Conservation (phyloP, 1,140 invertebrate genomes). For the Galleria mellonella region DNA sequence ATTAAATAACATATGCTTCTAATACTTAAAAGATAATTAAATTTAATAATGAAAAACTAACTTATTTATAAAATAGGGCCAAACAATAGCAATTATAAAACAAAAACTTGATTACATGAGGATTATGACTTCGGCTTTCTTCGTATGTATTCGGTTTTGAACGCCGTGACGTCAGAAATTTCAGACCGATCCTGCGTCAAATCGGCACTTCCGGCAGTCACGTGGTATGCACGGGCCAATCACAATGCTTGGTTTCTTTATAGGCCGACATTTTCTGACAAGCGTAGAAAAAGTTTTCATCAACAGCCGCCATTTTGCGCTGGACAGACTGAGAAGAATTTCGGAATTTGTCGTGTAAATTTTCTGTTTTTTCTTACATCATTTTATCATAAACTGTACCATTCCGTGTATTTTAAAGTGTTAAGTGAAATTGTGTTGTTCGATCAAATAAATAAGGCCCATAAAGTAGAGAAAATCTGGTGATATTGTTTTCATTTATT, state of each 20-base stretch:
- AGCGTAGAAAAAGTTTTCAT: constrained; percentile 94
- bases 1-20: neutral
- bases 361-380: constrained; percentile 76
- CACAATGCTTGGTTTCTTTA: constrained; percentile 69
- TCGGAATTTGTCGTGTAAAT: constrained; percentile 79
- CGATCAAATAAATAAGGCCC: constrained; percentile 60
- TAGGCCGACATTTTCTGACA: constrained; percentile 90
- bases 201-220: constrained; percentile 71
- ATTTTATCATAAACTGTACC: constrained; percentile 72
- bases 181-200: constrained; percentile 67
- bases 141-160: constrained; percentile 51
- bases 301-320: constrained; percentile 94
- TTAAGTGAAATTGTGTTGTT: constrained; percentile 68
- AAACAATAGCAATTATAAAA: neutral
- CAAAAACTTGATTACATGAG: constrained; percentile 11
- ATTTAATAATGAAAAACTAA: no score
- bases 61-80: no score
- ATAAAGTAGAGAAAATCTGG: constrained; percentile 71
- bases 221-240: constrained; percentile 77
- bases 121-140: constrained; percentile 31
- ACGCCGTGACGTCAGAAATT: constrained; percentile 67
- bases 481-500: constrained; percentile 78
- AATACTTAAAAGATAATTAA: no score
- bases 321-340: constrained; percentile 82
- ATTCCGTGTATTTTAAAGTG: constrained; percentile 73